Evolutionary conservation across 2,113 vertebrate species (phyloP), one percentile per base, ranked within the genome.

Genomic region (Tychaedon coryphoeus): DNA sequence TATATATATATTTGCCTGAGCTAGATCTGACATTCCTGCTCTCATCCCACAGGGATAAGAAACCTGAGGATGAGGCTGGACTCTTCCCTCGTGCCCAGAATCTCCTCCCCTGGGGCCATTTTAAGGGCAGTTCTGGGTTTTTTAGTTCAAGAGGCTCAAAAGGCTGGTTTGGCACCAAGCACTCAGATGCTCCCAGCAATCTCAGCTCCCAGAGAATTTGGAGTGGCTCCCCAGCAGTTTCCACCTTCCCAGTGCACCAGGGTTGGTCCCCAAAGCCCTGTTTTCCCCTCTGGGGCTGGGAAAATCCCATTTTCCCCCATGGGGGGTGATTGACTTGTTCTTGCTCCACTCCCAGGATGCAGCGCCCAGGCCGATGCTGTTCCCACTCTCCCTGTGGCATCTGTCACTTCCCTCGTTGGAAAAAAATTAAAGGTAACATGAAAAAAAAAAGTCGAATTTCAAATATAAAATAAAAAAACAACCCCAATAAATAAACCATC

Each of bases 401-500:
- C 88, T n/a, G 25, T 70, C 12, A 6, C 69, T 47, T 77, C 69
- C 40, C 70, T 56, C 74, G 4, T 19, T 22, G 86, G 28, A 84
- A 92, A 89, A 70, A 65, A 61, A 72, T 9, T 16, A 42, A 47
- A 57, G 43, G 12, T 6, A 40, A 45, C 40, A 22, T 14, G 19
- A 40, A 73, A 54, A 18, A 36, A 18, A 43, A 16, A 36, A 22
- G 2, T 15, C 10, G 34, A 22, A n/a, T 71, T 85, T 45, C 28
- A 53, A 51, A 66, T 7, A 10, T 5, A 7, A 70, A 54, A 66
- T 23, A 28, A 70, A 64, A 50, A 40, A 54, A 22, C 9, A 67
- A 72, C 64, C 57, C 24, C 3, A 86, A 90, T 76, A 92, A 95
- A 95, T 83, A 96, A 80, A 92, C 43, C 34, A 51, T 22, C 31